Evolutionary conservation across 2,113 vertebrate species (phyloP).

Genomic region (Puma concolor): DNA sequence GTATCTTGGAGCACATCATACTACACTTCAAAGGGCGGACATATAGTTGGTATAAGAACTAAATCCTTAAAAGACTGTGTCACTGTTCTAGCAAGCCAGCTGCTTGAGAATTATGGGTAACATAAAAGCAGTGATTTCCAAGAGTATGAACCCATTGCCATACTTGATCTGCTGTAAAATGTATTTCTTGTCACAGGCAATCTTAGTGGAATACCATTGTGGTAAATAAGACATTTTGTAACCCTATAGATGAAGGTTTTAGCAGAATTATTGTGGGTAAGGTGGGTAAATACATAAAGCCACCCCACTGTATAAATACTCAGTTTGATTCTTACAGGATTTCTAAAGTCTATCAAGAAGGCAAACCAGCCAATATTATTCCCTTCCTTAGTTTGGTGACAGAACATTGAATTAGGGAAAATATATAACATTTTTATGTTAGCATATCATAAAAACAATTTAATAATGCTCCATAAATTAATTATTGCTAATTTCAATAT

Average conservation of each 20-base stretch:
- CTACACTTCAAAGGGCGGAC: neutral
- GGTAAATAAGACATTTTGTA: neutral
- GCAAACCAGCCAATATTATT: neutral
- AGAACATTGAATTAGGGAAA: neutral
- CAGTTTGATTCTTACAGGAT: neutral
- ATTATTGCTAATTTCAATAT: neutral
- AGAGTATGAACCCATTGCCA: neutral
- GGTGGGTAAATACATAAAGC: neutral
- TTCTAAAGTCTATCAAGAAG: neutral
- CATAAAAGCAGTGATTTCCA: neutral
- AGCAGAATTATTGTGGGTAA: neutral
- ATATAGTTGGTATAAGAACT: neutral
- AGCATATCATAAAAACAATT: neutral
- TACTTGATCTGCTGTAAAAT: neutral
- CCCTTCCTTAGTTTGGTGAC: neutral
- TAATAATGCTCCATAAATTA: neutral
- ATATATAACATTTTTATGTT: neutral
- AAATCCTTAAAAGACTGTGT: neutral
- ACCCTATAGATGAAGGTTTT: neutral
- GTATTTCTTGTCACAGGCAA: neutral
- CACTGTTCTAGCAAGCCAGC: rapidly evolving
- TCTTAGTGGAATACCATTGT: neutral
- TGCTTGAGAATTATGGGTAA: neutral
- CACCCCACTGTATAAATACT: neutral
- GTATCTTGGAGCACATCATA: too few relatives aligned